Percentiles rank a stretch among this genome's conserved stretches.
These are phyloP conservation scores for Musca vetustissima DNA, from an alignment of 1,140 invertebrate species.

Conservation along the genomic window DNA sequence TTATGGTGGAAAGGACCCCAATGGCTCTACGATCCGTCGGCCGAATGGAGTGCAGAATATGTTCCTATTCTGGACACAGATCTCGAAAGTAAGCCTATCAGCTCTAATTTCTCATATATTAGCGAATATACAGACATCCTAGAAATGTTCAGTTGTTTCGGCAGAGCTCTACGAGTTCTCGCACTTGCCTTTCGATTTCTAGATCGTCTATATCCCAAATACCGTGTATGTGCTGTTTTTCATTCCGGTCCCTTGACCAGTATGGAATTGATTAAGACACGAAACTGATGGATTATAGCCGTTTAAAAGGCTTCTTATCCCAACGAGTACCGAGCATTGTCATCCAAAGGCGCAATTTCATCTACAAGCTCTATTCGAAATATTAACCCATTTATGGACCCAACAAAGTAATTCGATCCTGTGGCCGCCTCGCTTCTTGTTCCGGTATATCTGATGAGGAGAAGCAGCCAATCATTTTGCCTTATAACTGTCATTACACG, in stretches of 20 bases:
- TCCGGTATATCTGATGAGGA: neutral
- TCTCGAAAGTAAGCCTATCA: neutral
- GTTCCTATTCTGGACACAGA: neutral
- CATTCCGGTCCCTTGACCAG: neutral
- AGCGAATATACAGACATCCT: neutral
- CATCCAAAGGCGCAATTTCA: neutral
- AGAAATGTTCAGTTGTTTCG: neutral
- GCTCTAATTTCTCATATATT: neutral
- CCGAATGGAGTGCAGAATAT: neutral
- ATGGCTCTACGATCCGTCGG: neutral
- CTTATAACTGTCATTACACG: neutral
- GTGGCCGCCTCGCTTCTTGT: slow-evolving; percentile 1
- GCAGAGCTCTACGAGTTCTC: neutral
- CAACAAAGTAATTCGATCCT: neutral
- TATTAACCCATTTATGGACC: slow-evolving; percentile 24
- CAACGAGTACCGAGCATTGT: neutral
- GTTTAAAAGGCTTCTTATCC: neutral
- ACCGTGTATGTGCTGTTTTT: neutral
- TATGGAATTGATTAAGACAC: neutral
- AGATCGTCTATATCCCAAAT: neutral
- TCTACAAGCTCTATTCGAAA: neutral
- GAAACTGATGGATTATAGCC: neutral
- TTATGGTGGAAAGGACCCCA: neutral
- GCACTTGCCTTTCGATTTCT: neutral
- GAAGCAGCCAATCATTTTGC: slow-evolving; percentile 21